Evolutionary conservation across 1,140 invertebrate species (phyloP), one percentile per base, ranked within the genome.

Genomic region (Brachystomella parvula): DNA sequence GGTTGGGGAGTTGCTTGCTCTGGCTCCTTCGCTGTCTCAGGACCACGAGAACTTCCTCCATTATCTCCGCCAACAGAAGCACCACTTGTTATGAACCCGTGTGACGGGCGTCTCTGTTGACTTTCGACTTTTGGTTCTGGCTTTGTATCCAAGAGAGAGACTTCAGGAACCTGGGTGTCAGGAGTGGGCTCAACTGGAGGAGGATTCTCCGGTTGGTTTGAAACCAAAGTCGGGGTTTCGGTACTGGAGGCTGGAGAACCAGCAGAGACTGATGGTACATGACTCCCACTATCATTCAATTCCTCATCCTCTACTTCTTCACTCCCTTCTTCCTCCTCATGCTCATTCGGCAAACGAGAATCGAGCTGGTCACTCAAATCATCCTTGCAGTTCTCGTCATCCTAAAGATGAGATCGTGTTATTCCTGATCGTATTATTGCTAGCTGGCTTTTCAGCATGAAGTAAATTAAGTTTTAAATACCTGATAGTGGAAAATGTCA

Each of bases 401-500:
- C 85, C 83, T 83, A 74, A 69, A 67, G 63, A 64, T 58, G 39
- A 53, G 21, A 47, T 32, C 32, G 49, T 29, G 6, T 6, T 12
- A 30, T 9, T 63, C 53, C 2, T 29, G 19, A 21, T 39, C 12
- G 3, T 21, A 59, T 58, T 63, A n/a, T 12, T 35, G 24, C n/a
- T 1, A 39, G 47, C 63, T 26, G 30, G 6, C 19, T 15, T 19
- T 19, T 15, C 56, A 12, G 15, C 12, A 57, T 12, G 59, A 15
- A 12, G 21, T 33, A 30, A 65, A 61, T 9, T 28, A 1, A 19
- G 32, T 68, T 26, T 12, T 67, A 57, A 69, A 63, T 73, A 84
- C 90, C 83, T 97, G 94, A 77, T 98, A 98, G 62, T 94, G 89
- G 80, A 98, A 98, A 76, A 98, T 97, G 79, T 98, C 94, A 81